These are phyloP conservation scores for Deilephila elpenor DNA, from an alignment of 2,888 invertebrate genomes.

Conservation along the genomic window DNA sequence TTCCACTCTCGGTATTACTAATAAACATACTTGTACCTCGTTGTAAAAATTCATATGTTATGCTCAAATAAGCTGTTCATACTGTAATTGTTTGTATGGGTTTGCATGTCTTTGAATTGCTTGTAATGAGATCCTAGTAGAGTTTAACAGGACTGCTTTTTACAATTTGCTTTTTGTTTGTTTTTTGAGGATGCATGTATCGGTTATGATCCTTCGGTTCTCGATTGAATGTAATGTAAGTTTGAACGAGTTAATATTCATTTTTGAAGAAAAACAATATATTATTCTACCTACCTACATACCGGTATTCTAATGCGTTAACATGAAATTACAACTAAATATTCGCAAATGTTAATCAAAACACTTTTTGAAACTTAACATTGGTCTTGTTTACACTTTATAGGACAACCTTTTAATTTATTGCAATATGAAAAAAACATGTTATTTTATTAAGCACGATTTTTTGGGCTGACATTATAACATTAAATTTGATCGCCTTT, in stretches of 20 bases:
- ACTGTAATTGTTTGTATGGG: neutral
- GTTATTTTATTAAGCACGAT: neutral
- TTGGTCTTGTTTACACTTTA: neutral
- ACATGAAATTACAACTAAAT: neutral
- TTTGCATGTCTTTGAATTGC: neutral
- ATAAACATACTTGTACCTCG: conserved; percentile 11
- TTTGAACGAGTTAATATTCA: too few relatives aligned
- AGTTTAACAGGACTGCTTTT: too few relatives aligned
- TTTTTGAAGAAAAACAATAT: neutral
- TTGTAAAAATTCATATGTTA: conserved; percentile 6
- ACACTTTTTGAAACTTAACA: neutral
- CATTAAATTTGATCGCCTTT: neutral
- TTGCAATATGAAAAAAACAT: neutral
- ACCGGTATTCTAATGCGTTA: neutral
- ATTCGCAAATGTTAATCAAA: neutral
- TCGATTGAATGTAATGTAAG: too few relatives aligned
- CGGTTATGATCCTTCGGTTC: too few relatives aligned
- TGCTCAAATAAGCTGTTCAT: conserved; percentile 6
- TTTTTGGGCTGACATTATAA: neutral
- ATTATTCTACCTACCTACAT: neutral
- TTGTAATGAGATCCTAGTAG: neutral
- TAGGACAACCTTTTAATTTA: neutral
- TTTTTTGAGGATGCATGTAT: too few relatives aligned
- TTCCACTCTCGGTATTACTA: conserved; percentile 35
- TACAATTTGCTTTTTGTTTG: too few relatives aligned